These are phyloP conservation scores for Spermophilus dauricus DNA, from an alignment of 2,113 vertebrate genomes.

Conservation along the genomic window DNA sequence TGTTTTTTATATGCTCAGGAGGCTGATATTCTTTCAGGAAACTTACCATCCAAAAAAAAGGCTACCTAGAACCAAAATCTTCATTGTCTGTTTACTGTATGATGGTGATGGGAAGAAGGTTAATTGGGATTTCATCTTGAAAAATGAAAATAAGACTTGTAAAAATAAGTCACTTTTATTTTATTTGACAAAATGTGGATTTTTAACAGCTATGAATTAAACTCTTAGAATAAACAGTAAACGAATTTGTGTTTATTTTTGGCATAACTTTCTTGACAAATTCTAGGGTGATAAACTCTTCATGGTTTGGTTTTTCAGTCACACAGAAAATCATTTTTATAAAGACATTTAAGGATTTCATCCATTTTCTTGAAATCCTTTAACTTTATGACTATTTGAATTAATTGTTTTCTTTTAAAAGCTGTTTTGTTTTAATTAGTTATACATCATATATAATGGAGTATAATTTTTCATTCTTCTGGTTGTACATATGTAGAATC, in stretches of 20 bases:
- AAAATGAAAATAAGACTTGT: constrained; percentile 48
- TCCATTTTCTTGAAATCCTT: constrained; percentile 4
- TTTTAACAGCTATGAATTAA: neutral
- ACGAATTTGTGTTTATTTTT: constrained; percentile 38
- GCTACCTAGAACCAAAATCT: neutral
- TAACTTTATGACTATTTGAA: neutral
- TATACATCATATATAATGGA: too few relatives aligned
- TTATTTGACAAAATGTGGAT: constrained; percentile 56
- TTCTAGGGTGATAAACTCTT: neutral
- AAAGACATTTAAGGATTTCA: neutral
- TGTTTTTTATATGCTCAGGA: neutral
- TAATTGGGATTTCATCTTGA: constrained; percentile 4
- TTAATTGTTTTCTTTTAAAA: constrained; percentile 22
- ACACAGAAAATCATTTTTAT: neutral
- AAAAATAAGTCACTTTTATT: constrained; percentile 29
- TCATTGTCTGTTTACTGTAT: neutral
- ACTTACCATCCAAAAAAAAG: constrained; percentile 15
- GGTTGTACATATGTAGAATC: too few relatives aligned
- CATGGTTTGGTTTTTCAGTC: neutral
- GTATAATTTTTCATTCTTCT: too few relatives aligned
- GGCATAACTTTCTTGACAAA: neutral
- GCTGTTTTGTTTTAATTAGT: too few relatives aligned
- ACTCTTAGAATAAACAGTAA: constrained; percentile 58
- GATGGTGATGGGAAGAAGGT: neutral
- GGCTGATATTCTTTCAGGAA: neutral